Percentiles rank a stretch among this genome's conserved stretches.
phyloP scores from a whole-genome alignment of 2,113 vertebrate genomes.

The Cryptomyrus ogoouensis region DNA sequence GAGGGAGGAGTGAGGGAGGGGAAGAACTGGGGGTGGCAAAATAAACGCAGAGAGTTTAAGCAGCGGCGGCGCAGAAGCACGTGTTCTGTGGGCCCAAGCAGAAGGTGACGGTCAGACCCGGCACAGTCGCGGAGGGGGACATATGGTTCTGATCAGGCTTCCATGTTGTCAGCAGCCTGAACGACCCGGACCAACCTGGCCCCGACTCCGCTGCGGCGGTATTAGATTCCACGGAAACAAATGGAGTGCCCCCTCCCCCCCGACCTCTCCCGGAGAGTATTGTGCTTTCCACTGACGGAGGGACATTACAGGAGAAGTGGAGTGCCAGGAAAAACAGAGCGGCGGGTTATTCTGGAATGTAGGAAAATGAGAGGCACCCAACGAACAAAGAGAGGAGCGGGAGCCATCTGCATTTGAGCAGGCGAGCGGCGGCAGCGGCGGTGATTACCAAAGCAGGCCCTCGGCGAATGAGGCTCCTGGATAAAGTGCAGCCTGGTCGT shows the following conservation, averaged over 20 bases:
- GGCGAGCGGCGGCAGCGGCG: constrained; percentile 10
- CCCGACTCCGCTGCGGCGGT: constrained; percentile 45
- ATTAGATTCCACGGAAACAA: constrained; percentile 59
- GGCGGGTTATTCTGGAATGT: constrained; percentile 39
- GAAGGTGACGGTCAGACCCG: constrained; percentile 49
- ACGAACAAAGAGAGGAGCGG: constrained; percentile 41
- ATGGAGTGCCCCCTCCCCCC: constrained; percentile 43
- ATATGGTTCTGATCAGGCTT: constrained; percentile 67
- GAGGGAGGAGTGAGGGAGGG: constrained; percentile 1
- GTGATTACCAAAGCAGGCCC: not conserved
- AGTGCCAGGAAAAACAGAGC: constrained; percentile 55
- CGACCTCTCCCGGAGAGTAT: constrained; percentile 43
- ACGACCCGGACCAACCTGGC: constrained; percentile 42
- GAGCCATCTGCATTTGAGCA: constrained; percentile 13
- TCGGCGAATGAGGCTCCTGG: not conserved
- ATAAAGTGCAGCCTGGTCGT: not conserved
- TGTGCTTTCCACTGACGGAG: constrained; percentile 50
- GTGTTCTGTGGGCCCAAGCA: constrained; percentile 39
- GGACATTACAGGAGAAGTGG: constrained; percentile 38
- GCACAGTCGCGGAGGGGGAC: constrained; percentile 48
- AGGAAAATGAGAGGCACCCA: constrained; percentile 48
- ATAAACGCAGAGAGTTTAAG: constrained; percentile 44
- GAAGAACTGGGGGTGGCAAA: constrained; percentile 40
- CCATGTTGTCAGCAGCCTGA: constrained; percentile 49
- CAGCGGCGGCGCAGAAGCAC: constrained; percentile 55